Base-by-base conservation (phyloP, 1,140 invertebrate species). In the Philotrypesis tridentata region DNA sequence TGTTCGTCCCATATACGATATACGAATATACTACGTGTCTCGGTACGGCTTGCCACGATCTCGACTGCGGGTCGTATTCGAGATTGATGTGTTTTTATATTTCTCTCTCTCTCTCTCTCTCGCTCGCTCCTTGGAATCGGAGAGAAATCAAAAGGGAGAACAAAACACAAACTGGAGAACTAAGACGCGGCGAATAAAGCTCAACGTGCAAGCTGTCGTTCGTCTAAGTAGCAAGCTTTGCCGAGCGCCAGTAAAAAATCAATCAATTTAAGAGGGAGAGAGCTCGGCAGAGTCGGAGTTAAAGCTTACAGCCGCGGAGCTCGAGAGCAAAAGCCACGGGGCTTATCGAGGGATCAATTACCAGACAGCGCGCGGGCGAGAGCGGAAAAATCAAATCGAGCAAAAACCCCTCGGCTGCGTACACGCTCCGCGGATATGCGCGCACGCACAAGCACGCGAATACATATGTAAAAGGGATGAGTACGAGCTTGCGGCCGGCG, bases 331-430 rank as follows among this genome's bases (percentile, higher is more conserved):
- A 43, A 40, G 43, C 33, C 70, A 23, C 17, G 17, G n/a, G 40
- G 70, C 23, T 72, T 72, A 43, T 72, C 37, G 48, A 40, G 40
- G 70, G n/a, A 71, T 71, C 68, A 71, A 71, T 71, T 72, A 72
- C n/a, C 11, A 9, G 11, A 25, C 23, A 14, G 12, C 29, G 29
- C 12, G 61, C 61, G 12, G 25, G 11, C 21, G n/a, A 23, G 55
- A 63, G 61, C 23, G 61, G 2, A 17, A 27, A 27, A 43, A 43
- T 11, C 40, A 14, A 43, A 14, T 43, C 40, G 40, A 43, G 40
- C 12, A 14, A 43, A 43, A n/a, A n/a, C n/a, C n/a, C n/a, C 40
- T 63, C n/a, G 7, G 17, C 61, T n/a, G n/a, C n/a, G n/a, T n/a
- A n/a, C n/a, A n/a, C n/a, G n/a, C n/a, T n/a, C n/a, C n/a, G n/a